Conservation (phyloP, 2,113 vertebrate genomes). For the Nesogale talazaci region DNA sequence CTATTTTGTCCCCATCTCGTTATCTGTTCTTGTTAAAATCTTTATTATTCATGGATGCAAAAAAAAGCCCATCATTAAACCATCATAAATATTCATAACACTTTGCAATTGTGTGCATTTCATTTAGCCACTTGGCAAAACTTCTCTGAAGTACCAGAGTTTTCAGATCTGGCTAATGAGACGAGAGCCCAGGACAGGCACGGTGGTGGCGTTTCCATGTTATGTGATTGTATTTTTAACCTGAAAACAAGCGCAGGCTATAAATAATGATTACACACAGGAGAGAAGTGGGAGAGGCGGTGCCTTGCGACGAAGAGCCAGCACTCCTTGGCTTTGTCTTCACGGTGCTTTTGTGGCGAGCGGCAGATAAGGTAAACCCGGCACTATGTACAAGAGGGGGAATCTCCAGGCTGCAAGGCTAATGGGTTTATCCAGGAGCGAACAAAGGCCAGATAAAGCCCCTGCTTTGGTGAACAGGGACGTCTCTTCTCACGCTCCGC, state of each 20-base stretch:
- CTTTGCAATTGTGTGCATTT: constrained; percentile 81
- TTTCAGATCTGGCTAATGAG: constrained; percentile 85
- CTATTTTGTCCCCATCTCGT: constrained; percentile 81
- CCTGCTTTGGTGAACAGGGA: constrained; percentile 33
- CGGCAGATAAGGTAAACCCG: constrained; percentile 56
- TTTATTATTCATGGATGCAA: constrained; percentile 88
- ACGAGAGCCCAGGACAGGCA: constrained; percentile 76
- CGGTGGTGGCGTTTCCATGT: constrained; percentile 59
- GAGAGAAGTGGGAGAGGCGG: constrained; percentile 40
- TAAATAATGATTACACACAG: constrained; percentile 77
- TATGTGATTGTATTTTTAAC: constrained; percentile 75
- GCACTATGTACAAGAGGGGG: constrained; percentile 16
- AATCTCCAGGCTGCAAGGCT: constrained; percentile 48
- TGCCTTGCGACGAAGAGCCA: constrained; percentile 45
- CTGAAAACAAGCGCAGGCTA: constrained; percentile 83
- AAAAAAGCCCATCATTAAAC: constrained; percentile 84
- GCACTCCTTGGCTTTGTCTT: constrained; percentile 57
- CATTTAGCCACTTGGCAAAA: constrained; percentile 86
- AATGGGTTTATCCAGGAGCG: constrained; percentile 48
- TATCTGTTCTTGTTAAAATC: constrained; percentile 86
- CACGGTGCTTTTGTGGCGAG: constrained; percentile 42
- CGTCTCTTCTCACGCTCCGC: constrained; percentile 52
- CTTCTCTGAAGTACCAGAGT: constrained; percentile 82
- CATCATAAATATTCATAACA: constrained; percentile 89
- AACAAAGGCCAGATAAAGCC: constrained; percentile 68